Evolutionary conservation across 1,140 invertebrate genomes (phyloP).

Genomic region (Pseudomyrmex gracilis): DNA sequence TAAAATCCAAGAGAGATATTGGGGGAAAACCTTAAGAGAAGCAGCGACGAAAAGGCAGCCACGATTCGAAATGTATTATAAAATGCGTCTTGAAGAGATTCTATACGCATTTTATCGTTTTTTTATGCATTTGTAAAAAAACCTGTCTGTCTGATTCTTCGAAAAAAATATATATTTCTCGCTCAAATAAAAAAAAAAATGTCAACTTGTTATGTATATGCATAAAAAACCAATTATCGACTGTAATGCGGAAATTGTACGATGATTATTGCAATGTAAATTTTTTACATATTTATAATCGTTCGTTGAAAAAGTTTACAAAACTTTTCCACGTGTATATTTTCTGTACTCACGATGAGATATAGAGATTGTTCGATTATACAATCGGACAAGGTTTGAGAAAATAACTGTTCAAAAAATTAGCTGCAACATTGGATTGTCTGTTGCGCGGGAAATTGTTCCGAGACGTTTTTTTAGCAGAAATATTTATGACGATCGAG

Average conservation of each 20-base stretch:
- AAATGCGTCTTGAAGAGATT: no score
- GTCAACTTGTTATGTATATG: not conserved
- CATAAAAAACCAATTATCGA: not conserved
- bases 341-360: not conserved
- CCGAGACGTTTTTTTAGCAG: not conserved
- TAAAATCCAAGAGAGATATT: no score
- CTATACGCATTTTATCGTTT: no score
- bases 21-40: no score
- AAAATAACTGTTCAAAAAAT: slow-evolving; percentile 3
- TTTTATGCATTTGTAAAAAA: no score
- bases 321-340: not conserved
- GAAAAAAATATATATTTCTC: no score
- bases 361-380: slow-evolving; percentile 4
- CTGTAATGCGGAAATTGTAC: slow-evolving; percentile 10
- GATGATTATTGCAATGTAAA: not conserved
- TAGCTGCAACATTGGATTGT: not conserved
- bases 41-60: no score
- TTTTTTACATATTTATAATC: slow-evolving; percentile 23
- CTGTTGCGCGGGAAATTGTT: not conserved
- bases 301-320: not conserved
- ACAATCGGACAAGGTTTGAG: not conserved
- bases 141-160: not conserved
- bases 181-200: not conserved
- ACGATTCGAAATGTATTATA: not conserved
- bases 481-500: slow-evolving; percentile 10